Conservation (phyloP, 2,888 invertebrate species). For the Leptinotarsa rubiginosa region DNA sequence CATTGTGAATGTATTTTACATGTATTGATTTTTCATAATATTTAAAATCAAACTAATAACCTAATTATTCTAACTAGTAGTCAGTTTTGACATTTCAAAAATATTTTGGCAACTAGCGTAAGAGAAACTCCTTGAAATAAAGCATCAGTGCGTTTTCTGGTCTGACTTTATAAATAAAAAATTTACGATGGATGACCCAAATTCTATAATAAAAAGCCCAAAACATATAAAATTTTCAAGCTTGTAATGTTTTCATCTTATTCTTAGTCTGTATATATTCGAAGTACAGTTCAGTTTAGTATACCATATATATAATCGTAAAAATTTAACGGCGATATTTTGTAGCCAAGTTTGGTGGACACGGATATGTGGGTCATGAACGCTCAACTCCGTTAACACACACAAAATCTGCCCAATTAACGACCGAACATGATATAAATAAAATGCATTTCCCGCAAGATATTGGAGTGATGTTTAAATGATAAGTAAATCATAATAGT, state of each 20-base stretch:
- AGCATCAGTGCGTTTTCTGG: no score
- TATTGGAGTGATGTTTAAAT: no score
- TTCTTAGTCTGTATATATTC: constrained; percentile 15
- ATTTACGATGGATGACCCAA: neutral
- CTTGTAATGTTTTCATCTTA: neutral
- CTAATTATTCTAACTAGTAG: no score
- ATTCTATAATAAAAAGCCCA: neutral
- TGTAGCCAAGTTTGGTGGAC: neutral
- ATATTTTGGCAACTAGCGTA: no score
- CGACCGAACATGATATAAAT: neutral
- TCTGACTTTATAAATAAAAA: neutral
- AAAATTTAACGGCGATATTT: constrained; percentile 29
- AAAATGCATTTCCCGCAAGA: neutral
- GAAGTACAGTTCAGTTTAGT: constrained; percentile 19
- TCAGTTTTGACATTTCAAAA: no score
- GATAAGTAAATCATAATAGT: no score
- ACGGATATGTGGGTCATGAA: constrained; percentile 26
- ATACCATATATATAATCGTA: constrained; percentile 16
- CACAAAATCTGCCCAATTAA: neutral
- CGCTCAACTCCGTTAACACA: constrained; percentile 1
- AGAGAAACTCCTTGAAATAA: no score
- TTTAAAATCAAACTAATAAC: neutral
- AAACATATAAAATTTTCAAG: neutral
- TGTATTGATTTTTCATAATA: no score
- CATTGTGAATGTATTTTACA: no score